A percentile compares a stretch with the other conserved stretches of the same genome.
Evolutionary conservation across 2,888 invertebrate species (phyloP).

Genomic region (Prosapia bicincta): DNA sequence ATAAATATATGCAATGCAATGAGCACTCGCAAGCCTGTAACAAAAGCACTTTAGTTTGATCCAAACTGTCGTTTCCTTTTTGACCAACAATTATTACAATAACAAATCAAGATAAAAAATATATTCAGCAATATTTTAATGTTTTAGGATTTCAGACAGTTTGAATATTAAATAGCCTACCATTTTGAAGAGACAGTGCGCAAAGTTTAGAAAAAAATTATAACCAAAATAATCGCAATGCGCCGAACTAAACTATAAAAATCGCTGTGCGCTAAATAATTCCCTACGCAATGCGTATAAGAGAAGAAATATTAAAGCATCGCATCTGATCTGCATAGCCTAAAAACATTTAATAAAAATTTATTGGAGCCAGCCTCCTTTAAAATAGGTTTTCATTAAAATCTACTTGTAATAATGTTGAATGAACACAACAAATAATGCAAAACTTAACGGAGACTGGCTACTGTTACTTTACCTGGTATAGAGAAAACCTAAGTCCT

Average conservation of each 20-base stretch:
- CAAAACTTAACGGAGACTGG: conserved; percentile 44
- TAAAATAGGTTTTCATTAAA: conserved; percentile 9
- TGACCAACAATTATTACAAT: background rate
- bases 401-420: background rate
- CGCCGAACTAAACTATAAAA: conserved; percentile 3
- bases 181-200: conserved; percentile 10
- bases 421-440: background rate
- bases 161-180: background rate
- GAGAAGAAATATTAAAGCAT: conserved; percentile 23
- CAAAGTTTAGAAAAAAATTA: conserved; percentile 12
- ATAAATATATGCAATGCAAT: too few relatives aligned
- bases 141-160: background rate
- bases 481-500: conserved; percentile 20
- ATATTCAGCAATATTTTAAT: background rate
- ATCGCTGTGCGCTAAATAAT: background rate
- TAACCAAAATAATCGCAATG: conserved; percentile 7
- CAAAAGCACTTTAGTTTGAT: background rate
- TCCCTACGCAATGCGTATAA: conserved; percentile 27
- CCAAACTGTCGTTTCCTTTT: background rate
- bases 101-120: background rate
- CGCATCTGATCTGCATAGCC: conserved; percentile 24
- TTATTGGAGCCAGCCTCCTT: conserved; percentile 36
- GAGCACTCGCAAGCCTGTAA: background rate
- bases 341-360: conserved; percentile 28
- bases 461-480: conserved; percentile 51